Conservation (phyloP, 2,888 invertebrate species). For the Ectemnius cavifrons region DNA sequence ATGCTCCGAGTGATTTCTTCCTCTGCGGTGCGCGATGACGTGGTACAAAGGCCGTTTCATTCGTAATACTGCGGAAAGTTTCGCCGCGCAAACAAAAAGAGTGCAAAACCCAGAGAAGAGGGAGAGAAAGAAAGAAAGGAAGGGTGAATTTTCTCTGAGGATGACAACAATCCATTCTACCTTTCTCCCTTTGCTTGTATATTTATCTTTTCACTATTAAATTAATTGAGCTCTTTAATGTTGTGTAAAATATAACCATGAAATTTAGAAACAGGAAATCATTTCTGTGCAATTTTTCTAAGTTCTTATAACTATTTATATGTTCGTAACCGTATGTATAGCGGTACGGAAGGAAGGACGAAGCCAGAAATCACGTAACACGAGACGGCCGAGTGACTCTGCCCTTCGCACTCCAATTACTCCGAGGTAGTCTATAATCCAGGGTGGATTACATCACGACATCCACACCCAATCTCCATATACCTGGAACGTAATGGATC, state of each 20-base stretch:
- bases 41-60: slow-evolving; percentile 48
- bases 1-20: slow-evolving; percentile 46
- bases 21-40: slow-evolving; percentile 38
- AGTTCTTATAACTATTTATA: no score
- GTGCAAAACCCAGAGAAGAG: no score
- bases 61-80: slow-evolving; percentile 46
- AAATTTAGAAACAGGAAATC: no score
- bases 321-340: no score
- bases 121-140: no score
- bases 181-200: no score
- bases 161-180: no score
- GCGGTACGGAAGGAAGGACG: slow-evolving; percentile 35
- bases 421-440: slow-evolving; percentile 47
- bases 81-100: slow-evolving; percentile 12
- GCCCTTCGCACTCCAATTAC: slow-evolving; percentile 68
- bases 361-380: slow-evolving; percentile 45
- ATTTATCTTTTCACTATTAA: no score
- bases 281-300: no score
- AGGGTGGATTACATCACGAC: slow-evolving; percentile 51
- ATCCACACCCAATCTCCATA: slow-evolving; percentile 57
- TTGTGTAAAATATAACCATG: no score
- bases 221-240: no score
- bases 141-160: no score
- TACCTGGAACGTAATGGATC: slow-evolving; percentile 44
- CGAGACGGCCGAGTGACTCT: slow-evolving; percentile 55